phyloP scores from a whole-genome alignment of 2,888 invertebrate species.

The Leptothorax acervorum region DNA sequence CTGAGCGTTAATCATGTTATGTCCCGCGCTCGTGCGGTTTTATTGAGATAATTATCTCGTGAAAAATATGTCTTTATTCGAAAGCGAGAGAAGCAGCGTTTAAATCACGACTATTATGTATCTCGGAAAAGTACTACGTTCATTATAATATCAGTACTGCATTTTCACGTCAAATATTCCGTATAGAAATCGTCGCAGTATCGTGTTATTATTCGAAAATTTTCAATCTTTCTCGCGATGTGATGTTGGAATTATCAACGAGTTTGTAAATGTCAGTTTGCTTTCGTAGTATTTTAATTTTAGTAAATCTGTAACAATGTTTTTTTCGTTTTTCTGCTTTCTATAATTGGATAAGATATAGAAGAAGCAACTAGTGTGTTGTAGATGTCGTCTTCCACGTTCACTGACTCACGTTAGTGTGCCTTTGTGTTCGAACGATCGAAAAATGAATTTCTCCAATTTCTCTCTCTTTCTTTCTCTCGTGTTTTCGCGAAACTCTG shows the following conservation, averaged over 20 bases:
- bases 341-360: not conserved
- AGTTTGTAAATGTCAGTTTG: not conserved
- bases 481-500: not conserved
- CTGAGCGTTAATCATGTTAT: constrained; percentile 32
- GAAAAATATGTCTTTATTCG: not conserved
- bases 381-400: not conserved
- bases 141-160: not conserved
- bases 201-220: not conserved
- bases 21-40: not conserved
- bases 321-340: not conserved
- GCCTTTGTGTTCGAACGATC: not conserved
- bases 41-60: constrained; percentile 17
- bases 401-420: not conserved
- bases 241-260: not conserved
- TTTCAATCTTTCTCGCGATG: not conserved
- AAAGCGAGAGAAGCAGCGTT: not conserved
- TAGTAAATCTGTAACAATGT: not conserved
- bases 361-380: not conserved
- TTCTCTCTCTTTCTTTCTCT: not conserved
- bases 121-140: not conserved
- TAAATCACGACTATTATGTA: not conserved
- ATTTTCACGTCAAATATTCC: not conserved
- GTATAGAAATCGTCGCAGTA: not conserved
- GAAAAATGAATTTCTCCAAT: not conserved
- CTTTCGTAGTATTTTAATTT: not conserved